Percentiles rank a stretch among this genome's conserved stretches.
phyloP scores from a whole-genome alignment of 2,113 vertebrate species.

The Eupsittula cactorum region DNA sequence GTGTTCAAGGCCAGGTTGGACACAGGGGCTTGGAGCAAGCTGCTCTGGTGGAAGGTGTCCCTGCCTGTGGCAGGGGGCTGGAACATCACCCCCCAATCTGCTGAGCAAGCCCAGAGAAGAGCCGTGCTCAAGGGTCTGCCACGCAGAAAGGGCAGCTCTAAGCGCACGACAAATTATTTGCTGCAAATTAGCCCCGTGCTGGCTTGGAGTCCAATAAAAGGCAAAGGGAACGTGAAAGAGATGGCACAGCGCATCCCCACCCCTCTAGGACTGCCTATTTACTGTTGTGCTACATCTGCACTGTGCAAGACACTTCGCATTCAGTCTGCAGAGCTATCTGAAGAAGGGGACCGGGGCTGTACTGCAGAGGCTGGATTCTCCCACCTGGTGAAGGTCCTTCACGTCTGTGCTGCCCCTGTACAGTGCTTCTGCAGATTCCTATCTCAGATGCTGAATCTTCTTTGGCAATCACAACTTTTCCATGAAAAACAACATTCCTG shows the following conservation, averaged over 20 bases:
- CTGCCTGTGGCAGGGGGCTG: background rate
- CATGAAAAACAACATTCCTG: background rate
- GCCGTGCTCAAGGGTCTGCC: background rate
- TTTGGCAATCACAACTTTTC: background rate
- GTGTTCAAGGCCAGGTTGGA: too few relatives aligned
- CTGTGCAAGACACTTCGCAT: rapidly evolving
- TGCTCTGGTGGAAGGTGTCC: background rate
- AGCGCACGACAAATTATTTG: background rate
- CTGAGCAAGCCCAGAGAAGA: background rate
- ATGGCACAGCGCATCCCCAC: rapidly evolving
- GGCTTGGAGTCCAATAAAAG: background rate
- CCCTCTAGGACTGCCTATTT: background rate
- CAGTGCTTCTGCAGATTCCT: background rate
- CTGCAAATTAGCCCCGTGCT: background rate
- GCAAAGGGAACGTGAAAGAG: background rate
- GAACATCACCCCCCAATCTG: background rate
- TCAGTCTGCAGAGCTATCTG: background rate
- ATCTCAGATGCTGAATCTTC: background rate
- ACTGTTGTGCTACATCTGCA: rapidly evolving
- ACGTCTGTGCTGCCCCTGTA: rapidly evolving
- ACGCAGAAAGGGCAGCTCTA: background rate
- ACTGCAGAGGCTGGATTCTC: background rate
- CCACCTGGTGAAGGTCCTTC: background rate
- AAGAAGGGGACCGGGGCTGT: background rate
- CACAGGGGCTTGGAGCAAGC: background rate